Conservation (phyloP, 1,140 invertebrate species). For the Aphidius gifuensis region DNA sequence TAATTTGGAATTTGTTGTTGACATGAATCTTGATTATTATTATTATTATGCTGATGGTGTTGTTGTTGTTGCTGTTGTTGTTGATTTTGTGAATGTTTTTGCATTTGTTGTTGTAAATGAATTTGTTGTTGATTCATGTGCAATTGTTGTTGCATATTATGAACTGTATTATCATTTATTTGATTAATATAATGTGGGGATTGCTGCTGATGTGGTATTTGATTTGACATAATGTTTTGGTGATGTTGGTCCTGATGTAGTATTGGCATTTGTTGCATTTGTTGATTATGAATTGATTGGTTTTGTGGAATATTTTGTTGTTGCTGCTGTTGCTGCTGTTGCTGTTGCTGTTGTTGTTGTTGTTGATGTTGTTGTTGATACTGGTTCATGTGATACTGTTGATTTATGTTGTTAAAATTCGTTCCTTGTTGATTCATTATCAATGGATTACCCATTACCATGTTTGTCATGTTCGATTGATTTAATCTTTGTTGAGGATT, state of each 20-base stretch:
- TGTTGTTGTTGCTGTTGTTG: slow-evolving; percentile 47
- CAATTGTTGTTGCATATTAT: slow-evolving; percentile 41
- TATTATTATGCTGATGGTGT: slow-evolving; percentile 36
- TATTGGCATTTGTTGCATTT: slow-evolving; percentile 47
- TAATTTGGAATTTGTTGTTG: slow-evolving; percentile 36
- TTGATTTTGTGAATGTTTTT: slow-evolving; percentile 39
- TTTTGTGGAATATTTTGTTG: slow-evolving; percentile 27
- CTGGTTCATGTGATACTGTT: slow-evolving; percentile 34
- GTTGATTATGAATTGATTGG: slow-evolving; percentile 35
- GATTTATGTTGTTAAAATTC: slow-evolving; percentile 44
- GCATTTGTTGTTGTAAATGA: slow-evolving; percentile 39
- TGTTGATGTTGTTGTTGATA: slow-evolving; percentile 41
- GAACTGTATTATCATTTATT: slow-evolving; percentile 40
- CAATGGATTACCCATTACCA: slow-evolving; percentile 51
- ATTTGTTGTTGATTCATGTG: slow-evolving; percentile 41
- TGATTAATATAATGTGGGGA: slow-evolving; percentile 36
- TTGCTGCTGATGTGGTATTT: slow-evolving; percentile 29
- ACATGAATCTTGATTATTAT: slow-evolving; percentile 38
- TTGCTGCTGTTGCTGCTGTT: slow-evolving; percentile 31
- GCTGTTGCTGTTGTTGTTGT: slow-evolving; percentile 46
- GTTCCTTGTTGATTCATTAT: slow-evolving; percentile 49
- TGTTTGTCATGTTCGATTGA: slow-evolving; percentile 47
- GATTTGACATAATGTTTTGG: slow-evolving; percentile 31
- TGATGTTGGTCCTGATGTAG: slow-evolving; percentile 40
- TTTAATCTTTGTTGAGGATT: slow-evolving; percentile 45